Evolutionary conservation across 2,888 invertebrate genomes (phyloP), one percentile per base, ranked within the genome.

Genomic region (Antheraea yamamai): DNA sequence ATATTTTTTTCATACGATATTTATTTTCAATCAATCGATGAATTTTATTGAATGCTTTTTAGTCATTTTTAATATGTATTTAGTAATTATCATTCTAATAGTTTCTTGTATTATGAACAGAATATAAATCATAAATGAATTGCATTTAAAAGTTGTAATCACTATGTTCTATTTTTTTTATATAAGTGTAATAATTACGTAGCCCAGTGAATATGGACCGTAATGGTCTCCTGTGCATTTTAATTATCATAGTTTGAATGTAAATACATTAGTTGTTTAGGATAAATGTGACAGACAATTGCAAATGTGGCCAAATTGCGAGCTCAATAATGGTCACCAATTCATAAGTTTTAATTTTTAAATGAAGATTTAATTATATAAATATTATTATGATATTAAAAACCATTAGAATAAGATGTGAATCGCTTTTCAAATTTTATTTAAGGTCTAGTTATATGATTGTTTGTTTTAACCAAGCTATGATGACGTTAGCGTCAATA

Each of bases 201-300:
- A 61, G 55, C 61, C 23, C 61, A 61, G 61, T 61, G 61, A 23
- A 8, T 12, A 23, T 10, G n/a, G 61, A 23, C 12, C 12, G 61
- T 20, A 61, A 23, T 61, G 61, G 23, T 12, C 12, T 20, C 18
- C 20, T 0, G 4, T 20, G 20, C 58, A 23, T 61, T 61, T n/a
- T 61, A 10, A 61, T 55, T 3, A 55, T 55, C 7, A 20, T 20
- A 61, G 10, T 1, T 23, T 1, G 23, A 10, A 10, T 61, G 61
- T 61, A 61, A 61, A 61, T 61, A 61, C 12, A 61, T 61, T 23
- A 55, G 55, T 20, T 55, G 55, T 55, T 12, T 61, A 61, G n/a
- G 61, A 61, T 61, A 30, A 35, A 30, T 35, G 35, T 68, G 68
- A 68, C 68, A 30, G 68, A 68, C 68, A 30, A 35, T 68, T 20